Evolutionary conservation across 1,140 invertebrate species (phyloP).

Genomic region (Pseudobourletiella spinata): DNA sequence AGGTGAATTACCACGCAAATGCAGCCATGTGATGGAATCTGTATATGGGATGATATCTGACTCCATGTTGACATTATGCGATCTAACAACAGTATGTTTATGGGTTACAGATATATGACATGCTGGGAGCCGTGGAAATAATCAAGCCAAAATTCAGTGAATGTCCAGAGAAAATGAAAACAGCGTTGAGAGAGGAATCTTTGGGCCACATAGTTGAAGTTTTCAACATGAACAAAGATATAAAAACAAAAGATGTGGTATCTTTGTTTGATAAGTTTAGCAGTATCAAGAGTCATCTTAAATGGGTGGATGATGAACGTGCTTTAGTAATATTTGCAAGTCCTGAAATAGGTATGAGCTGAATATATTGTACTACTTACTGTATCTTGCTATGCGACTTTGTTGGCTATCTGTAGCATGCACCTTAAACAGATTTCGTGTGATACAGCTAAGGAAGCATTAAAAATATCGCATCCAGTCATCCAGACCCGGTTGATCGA

Average conservation of each 20-base stretch:
- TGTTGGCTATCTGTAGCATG: too few species aligned
- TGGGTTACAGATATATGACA: neutral
- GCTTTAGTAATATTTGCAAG: neutral
- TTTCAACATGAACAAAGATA: neutral
- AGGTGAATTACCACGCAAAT: too few species aligned
- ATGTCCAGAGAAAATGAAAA: neutral
- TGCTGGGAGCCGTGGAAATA: neutral
- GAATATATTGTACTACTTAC: neutral
- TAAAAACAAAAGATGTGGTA: neutral
- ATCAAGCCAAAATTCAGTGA: neutral
- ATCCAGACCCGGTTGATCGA: neutral
- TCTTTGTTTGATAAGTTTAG: neutral
- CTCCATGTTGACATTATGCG: too few species aligned
- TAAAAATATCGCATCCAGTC: neutral
- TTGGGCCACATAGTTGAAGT: conserved; percentile 5
- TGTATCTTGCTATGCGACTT: too few species aligned
- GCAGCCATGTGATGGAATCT: too few species aligned
- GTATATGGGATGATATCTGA: too few species aligned
- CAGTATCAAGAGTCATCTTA: neutral
- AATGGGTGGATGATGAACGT: neutral
- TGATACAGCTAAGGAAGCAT: neutral
- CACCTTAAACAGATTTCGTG: too few species aligned
- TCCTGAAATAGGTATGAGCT: neutral
- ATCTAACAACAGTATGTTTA: neutral
- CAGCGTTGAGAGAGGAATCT: neutral